phyloP scores from a whole-genome alignment of 2,113 vertebrate species.

The Apaloderma vittatum region DNA sequence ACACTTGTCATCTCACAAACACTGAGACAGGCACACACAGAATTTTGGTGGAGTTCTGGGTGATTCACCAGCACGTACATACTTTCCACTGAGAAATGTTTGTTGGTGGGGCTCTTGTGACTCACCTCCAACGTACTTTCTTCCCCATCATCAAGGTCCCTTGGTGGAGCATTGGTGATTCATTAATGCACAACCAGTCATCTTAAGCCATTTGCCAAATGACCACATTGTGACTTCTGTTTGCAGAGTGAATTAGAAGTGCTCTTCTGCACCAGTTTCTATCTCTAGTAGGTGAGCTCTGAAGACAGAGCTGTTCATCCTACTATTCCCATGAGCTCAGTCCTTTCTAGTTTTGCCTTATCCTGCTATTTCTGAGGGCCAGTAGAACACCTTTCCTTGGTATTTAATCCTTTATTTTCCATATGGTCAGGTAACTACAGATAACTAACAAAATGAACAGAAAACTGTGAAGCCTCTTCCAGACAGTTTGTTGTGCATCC shows the following conservation, averaged over 20 bases:
- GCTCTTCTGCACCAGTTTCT: background rate
- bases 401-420: background rate
- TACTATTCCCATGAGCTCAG: accelerated
- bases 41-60: slow-evolving; percentile 33
- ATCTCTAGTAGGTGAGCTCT: background rate
- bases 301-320: background rate
- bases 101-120: slow-evolving; percentile 56
- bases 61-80: slow-evolving; percentile 57
- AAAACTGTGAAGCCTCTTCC: background rate
- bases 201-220: background rate
- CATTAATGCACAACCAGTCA: background rate
- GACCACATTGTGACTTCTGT: background rate
- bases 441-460: background rate
- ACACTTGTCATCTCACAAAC: background rate
- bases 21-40: background rate
- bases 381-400: background rate
- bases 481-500: background rate
- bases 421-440: background rate
- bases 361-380: background rate
- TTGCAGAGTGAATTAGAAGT: background rate
- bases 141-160: background rate
- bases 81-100: slow-evolving; percentile 49
- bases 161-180: slow-evolving; percentile 32
- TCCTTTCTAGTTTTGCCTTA: background rate
- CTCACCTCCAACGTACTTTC: slow-evolving; percentile 22